phyloP scores from a whole-genome alignment of 2,888 invertebrate species.

The Thalpophila matura region DNA sequence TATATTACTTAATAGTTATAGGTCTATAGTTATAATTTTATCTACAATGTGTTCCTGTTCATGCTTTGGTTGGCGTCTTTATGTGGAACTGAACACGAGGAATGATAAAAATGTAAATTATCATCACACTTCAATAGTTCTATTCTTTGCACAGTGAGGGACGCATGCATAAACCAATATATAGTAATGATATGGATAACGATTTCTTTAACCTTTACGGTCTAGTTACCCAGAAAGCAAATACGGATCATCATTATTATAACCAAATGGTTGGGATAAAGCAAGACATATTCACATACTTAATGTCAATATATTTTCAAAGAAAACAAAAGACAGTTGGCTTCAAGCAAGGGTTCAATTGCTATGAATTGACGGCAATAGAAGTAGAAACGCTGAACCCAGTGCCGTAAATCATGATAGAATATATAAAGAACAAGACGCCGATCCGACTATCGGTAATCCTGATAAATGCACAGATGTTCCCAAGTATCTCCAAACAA shows the following conservation, averaged over 20 bases:
- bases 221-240: background rate
- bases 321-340: background rate
- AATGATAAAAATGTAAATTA: slow-evolving; percentile 59
- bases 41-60: slow-evolving; percentile 27
- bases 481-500: background rate
- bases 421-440: background rate
- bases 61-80: slow-evolving; percentile 18
- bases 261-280: background rate
- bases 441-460: slow-evolving; percentile 3
- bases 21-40: slow-evolving; percentile 4
- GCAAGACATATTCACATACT: too few species aligned
- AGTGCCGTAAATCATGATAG: background rate
- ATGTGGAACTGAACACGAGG: slow-evolving; percentile 21
- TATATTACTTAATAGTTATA: background rate
- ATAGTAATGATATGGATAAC: slow-evolving; percentile 9
- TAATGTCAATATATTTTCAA: background rate
- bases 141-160: slow-evolving; percentile 26
- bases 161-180: slow-evolving; percentile 35
- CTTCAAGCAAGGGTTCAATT: too few species aligned
- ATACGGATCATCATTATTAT: background rate
- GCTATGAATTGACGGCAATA: background rate
- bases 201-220: slow-evolving; percentile 21
- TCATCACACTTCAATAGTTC: slow-evolving; percentile 43
- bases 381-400: background rate
- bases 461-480: slow-evolving; percentile 15